Evolutionary conservation across 1,140 invertebrate species (phyloP), one percentile per base, ranked within the genome.

Genomic region (Telenomus remus): DNA sequence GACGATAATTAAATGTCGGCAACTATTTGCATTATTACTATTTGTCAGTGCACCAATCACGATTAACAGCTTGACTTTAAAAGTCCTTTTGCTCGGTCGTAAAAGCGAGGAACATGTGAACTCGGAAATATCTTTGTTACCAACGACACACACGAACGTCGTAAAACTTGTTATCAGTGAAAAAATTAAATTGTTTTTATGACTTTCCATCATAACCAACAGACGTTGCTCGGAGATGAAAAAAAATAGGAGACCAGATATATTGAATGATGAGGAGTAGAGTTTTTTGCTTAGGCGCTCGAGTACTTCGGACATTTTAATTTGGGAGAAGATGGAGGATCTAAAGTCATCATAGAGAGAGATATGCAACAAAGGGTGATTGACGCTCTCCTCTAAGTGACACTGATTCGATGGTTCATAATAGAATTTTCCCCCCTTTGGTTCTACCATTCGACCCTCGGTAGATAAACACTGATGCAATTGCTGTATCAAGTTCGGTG

Each of bases 1-100:
- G 37, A 37, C 54, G 56, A 65, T 79, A 82, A 84, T 84, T 82
- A 81, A 82, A 80, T 81, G 71, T 72, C 55, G 15, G 37, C 72
- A 70, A 76, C 68, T 69, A 63, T 69, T 77, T 63, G 15, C n/a
- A 9, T 39, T 76, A 78, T 78, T 80, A 79, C 81, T 77, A 74
- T 81, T 57, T 48, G 57, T 51, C 55, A 44, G 61, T n/a, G n/a
- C 37, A 3, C 9, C 37, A 39, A 39, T 11, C 9, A 9, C 69
- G 72, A 75, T 77, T 79, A 77, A 39, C 37, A 9, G 37, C n/a
- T n/a, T 3, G n/a, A 80, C 61, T 49, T 71, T 55, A 78, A 78
- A 74, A 80, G 78, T 79, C 43, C 57, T 57, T 37, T 35, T 53
- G 53, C 37, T 44, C n/a, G 43, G 53, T 64, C 43, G 27, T 63